Evolutionary conservation across 2,113 vertebrate genomes (phyloP), one percentile per base, ranked within the genome.

Genomic region (Garra rufa): DNA sequence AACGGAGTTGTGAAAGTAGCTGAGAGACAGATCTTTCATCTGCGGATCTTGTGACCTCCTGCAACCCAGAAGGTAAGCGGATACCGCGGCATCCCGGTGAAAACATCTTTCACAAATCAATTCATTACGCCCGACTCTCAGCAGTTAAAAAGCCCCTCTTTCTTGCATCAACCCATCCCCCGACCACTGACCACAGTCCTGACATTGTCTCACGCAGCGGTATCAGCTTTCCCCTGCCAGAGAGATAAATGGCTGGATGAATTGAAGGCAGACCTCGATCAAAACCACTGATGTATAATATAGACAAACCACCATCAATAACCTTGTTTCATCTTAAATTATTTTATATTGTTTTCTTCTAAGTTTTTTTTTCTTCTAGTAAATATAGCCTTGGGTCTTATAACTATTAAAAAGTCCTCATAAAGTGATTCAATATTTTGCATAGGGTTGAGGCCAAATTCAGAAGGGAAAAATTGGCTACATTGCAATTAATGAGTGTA

Each of bases 121-220:
- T 91, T 93, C 91, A 94, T 94, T 92, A 91, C 79, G 59, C 86
- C 52, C 9, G 26, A 88, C 90, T 89, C 88, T 90, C 44, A 9
- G 89, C 89, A 83, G 88, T 85, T 88, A 85, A 87, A 85, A 88
- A 86, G 88, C 75, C 69, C 90, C 91, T 91, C 91, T 90, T 92
- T 91, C 88, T 91, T 85, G 88, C 90, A 94, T 92, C 89, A 93
- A 89, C 92, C 91, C 89, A 90, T 93, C 92, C 91, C 76, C 87
- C 90, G 55, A 78, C 85, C 82, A n/a, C 81, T 90, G 88, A 93
- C 94, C 92, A 88, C 92, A 89, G 86, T 70, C 81, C 28, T 80
- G 75, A 84, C 82, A 79, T 76, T 34, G 83, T 83, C 89, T 88
- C 75, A 83, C 84, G 85, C 44, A 24, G 75, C 19, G 77, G 81